Evolutionary conservation across 2,888 invertebrate species (phyloP), one percentile per base, ranked within the genome.

Genomic region (Drosophila picticornis): DNA sequence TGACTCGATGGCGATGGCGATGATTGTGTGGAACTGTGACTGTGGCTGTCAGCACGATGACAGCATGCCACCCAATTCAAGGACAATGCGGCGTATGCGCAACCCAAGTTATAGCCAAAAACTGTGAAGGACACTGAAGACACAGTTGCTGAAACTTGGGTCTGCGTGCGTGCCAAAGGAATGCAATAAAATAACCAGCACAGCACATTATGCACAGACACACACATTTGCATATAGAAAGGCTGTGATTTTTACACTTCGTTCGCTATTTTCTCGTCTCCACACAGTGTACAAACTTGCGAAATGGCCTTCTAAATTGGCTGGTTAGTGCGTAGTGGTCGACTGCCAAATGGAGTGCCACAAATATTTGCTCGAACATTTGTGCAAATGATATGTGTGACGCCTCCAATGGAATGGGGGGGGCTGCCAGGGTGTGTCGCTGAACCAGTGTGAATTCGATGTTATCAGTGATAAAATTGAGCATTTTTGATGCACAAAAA

Each of bases 171-270:
- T 81, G 80, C 77, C 68, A 72, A 81, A 75, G 72, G 82, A 80
- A 80, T 80, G 80, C 82, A 80, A 80, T 80, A 81, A 81, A 80
- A 77, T 80, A 74, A 61, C 62, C 78, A 77, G 22, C 61, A 78
- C 78, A 77, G 22, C 61, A 78, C 72, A 80, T 82, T 80, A 80
- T 80, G 82, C 80, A 62, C 82, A 80, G 78, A 74, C 80, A 80
- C 71, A 72, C 59, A 66, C 74, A 80, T 82, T 81, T 71, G 55
- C 82, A 81, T 80, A 80, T 38, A 81, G 74, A 81, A 57, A 31
- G 73, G 50, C 60, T 59, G 56, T 65, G 59, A 69, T 69, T 66
- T 69, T 53, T 29, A 52, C 58, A 32, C 57, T 22, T 43, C 53
- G 11, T 51, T 51, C 13, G 31, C 59, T 13, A 38, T 46, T 63